phyloP scores from a whole-genome alignment of 2,113 vertebrate species.

The Poeciliopsis retropinna region DNA sequence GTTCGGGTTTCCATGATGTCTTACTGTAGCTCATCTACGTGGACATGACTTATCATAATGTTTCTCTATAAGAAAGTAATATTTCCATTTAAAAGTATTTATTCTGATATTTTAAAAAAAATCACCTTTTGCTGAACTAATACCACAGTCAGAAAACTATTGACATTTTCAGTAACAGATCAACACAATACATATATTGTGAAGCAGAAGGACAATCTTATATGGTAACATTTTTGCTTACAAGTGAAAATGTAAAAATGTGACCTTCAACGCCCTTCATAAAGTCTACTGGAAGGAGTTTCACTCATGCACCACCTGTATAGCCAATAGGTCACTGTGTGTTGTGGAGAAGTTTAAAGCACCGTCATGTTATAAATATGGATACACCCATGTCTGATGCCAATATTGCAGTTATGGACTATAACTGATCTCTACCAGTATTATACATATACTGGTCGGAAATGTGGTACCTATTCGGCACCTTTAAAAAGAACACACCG shows the following conservation, averaged over 20 bases:
- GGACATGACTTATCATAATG: slow-evolving; percentile 1
- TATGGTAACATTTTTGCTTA: neutral
- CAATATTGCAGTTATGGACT: too few relatives aligned
- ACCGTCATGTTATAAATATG: too few relatives aligned
- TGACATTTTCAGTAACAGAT: neutral
- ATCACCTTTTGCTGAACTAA: neutral
- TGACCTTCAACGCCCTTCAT: neutral
- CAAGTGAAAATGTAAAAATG: neutral
- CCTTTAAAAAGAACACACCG: too few relatives aligned
- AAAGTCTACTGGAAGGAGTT: neutral
- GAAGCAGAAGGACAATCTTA: neutral
- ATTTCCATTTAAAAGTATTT: neutral
- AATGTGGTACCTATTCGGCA: too few relatives aligned
- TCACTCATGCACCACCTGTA: too few relatives aligned
- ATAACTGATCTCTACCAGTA: too few relatives aligned
- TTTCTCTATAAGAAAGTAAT: neutral
- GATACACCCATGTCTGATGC: too few relatives aligned
- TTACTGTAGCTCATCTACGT: neutral
- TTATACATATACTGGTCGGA: too few relatives aligned
- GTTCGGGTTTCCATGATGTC: slow-evolving; percentile 56
- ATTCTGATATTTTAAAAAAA: neutral
- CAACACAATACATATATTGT: neutral
- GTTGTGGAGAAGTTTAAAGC: too few relatives aligned
- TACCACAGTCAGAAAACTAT: neutral
- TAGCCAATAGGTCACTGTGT: too few relatives aligned